Base-by-base conservation (phyloP, 2,797 vertebrate genomes). In the Dryobates pubescens region DNA sequence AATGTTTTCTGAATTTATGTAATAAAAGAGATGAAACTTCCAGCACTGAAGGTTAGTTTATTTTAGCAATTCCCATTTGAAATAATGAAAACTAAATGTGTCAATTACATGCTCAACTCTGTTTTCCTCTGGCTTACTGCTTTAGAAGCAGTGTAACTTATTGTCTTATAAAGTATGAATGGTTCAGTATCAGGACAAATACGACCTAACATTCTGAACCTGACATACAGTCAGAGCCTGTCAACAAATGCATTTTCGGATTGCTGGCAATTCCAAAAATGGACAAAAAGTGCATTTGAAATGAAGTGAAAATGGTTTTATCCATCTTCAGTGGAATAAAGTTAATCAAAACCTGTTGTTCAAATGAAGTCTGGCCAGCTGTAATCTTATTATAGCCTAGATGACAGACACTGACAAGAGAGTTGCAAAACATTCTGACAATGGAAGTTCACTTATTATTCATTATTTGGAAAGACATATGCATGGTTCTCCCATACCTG, bases 401-500 rank as follows among this genome's bases (percentile, higher is more conserved):
- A 56, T 26, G 47, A 88, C 70, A 67, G 27, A 29, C 24, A 57
- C 32, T 20, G 10, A 59, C 14, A 82, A 29, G 1, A 7, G 16
- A 7, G 24, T 11, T 24, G 57, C 17, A 61, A 87, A 69, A 88
- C 86, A 27, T 7, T 36, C 65, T 85, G 41, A 58, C 11, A 72
- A 86, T 6, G 47, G 5, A 43, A 20, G 8, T 69, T 80, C 22
- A 62, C 5, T 73, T 63, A 27, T 77, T 81, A 34, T 19, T 71
- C 17, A 38, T 54, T 64, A 34, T 9, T 51, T 59, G 49, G 36
- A 79, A 77, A 80, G 34, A 58, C 5, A 54, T 0, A 57, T 32
- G 30, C 56, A 38, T 17, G 23, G 4, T 17, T 63, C 56, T 81
- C 82, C 38, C 93, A 83, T 96, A 98, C 99, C 99, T 99, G 99